Conservation (phyloP, 2,113 vertebrate species). For the Corythaeola cristata region DNA sequence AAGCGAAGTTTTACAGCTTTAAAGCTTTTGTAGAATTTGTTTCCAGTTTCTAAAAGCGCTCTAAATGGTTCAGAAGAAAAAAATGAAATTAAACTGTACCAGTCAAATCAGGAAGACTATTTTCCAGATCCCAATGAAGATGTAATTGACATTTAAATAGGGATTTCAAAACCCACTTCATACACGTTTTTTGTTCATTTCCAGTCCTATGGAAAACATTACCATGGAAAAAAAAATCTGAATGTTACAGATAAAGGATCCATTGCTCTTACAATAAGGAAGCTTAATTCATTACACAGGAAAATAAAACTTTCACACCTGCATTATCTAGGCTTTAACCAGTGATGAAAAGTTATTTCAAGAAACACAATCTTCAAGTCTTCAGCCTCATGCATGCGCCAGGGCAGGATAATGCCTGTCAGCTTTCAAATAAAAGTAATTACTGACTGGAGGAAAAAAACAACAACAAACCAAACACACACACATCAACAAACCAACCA, state of each 20-base stretch:
- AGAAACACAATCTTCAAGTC: conserved; percentile 12
- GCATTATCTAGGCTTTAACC: conserved; percentile 26
- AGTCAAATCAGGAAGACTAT: conserved; percentile 45
- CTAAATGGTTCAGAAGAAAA: not conserved
- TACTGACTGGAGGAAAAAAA: not conserved
- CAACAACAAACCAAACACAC: no score
- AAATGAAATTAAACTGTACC: not conserved
- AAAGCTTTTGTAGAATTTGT: not conserved
- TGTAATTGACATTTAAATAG: not conserved
- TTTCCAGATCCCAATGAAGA: conserved; percentile 63
- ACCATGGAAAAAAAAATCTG: not conserved
- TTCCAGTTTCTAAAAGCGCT: not conserved
- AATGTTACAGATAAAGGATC: conserved; percentile 57
- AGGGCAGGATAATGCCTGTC: conserved; percentile 43
- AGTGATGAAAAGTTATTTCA: conserved; percentile 40
- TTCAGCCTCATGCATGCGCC: not conserved
- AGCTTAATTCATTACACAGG: conserved; percentile 50
- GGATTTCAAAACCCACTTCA: conserved; percentile 42
- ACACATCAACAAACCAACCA: no score
- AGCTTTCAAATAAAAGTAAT: conserved; percentile 58
- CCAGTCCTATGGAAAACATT: conserved; percentile 37
- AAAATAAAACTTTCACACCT: conserved; percentile 30
- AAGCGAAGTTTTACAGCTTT: not conserved
- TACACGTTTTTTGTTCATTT: not conserved
- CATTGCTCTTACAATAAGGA: conserved; percentile 35